Conservation (phyloP, 2,113 vertebrate species). For the Tiliqua scincoides region DNA sequence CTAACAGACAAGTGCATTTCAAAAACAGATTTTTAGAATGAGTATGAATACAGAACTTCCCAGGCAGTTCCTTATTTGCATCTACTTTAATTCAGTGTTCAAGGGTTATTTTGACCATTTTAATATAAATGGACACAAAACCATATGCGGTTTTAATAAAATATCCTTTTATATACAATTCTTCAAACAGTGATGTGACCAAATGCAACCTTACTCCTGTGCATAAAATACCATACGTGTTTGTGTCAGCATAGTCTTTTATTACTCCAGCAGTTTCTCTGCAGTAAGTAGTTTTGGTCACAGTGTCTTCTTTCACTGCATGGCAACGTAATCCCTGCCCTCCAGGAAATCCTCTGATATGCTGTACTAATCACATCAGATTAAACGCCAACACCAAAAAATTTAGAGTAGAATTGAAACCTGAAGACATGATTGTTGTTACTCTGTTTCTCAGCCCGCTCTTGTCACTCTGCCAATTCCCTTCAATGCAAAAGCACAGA, state of each 20-base stretch:
- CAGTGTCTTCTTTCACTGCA: not conserved
- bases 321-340: not conserved
- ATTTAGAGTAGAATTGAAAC: not conserved
- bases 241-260: conserved; percentile 14
- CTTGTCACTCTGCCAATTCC: not conserved
- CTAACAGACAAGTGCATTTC: not conserved
- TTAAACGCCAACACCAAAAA: not conserved
- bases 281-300: not conserved
- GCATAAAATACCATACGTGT: not conserved
- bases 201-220: conserved; percentile 22
- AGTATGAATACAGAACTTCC: not conserved
- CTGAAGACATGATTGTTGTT: not conserved
- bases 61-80: not conserved
- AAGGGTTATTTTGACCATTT: conserved; percentile 17
- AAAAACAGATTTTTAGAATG: conserved; percentile 2
- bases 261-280: conserved; percentile 15
- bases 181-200: not conserved
- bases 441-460: not conserved
- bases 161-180: conserved; percentile 18
- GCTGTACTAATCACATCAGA: not conserved
- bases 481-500: not conserved
- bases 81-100: not conserved
- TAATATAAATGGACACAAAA: conserved; percentile 6
- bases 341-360: not conserved
- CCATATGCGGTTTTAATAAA: not conserved